A percentile compares a stretch with the other conserved stretches of the same genome.
These are phyloP conservation scores for Palythoa caribaeorum DNA, from an alignment of 92 coral and sea anemone genomes.

Conservation along the genomic window DNA sequence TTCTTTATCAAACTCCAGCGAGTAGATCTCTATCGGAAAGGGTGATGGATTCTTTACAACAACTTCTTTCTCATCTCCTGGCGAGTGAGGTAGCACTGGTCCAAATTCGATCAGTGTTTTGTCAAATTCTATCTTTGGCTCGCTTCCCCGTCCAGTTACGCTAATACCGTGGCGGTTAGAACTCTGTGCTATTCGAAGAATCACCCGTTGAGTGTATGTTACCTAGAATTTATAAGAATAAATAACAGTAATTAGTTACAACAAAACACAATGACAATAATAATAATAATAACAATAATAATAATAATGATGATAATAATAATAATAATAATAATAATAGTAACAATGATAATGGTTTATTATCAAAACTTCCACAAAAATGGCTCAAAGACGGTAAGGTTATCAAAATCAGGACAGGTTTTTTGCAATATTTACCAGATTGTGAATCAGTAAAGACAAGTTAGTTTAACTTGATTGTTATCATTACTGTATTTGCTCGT, in stretches of 20 bases:
- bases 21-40: constrained; percentile 93
- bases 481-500: no score
- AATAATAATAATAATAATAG: no score
- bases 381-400: no score
- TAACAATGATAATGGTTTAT: no score
- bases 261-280: neutral
- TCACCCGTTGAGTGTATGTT: constrained; percentile 85
- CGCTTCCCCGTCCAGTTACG: constrained; percentile 93
- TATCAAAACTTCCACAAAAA: no score
- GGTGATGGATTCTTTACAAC: constrained; percentile 85
- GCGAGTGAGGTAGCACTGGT: constrained; percentile 95
- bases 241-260: neutral
- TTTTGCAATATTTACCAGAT: no score
- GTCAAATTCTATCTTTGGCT: constrained; percentile 96
- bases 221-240: constrained; percentile 48
- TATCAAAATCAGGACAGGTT: no score
- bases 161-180: constrained; percentile 84
- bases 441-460: no score
- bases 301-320: no score
- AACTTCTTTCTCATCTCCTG: constrained; percentile 94
- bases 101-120: constrained; percentile 95
- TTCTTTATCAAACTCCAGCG: constrained; percentile 97
- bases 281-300: neutral
- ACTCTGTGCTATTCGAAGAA: constrained; percentile 91
- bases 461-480: no score